phyloP scores from a whole-genome alignment of 1,140 invertebrate species.

The Heliconius melpomene region DNA sequence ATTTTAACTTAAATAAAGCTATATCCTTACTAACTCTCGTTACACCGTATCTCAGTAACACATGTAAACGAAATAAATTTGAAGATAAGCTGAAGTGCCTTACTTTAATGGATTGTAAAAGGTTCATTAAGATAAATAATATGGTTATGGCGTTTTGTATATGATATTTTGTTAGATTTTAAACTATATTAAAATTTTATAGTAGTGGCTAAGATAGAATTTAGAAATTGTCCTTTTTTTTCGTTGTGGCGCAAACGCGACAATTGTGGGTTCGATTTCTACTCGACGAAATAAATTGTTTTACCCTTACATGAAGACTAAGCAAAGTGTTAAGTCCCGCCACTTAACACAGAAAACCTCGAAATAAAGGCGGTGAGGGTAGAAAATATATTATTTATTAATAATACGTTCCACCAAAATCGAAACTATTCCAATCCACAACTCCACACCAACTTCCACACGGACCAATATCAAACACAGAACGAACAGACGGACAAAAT shows the following conservation, averaged over 20 bases:
- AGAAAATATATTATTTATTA: no score
- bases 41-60: constrained; percentile 3
- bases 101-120: constrained; percentile 20
- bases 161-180: not conserved
- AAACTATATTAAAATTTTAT: not conserved
- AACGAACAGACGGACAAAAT: constrained; percentile 39
- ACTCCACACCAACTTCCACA: not conserved
- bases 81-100: constrained; percentile 13
- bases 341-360: no score
- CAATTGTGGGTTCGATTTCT: no score
- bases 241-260: no score
- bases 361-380: no score
- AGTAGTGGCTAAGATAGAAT: not conserved
- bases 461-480: constrained; percentile 10
- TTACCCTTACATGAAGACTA: no score
- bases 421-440: not conserved
- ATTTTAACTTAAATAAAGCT: not conserved
- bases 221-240: no score
- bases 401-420: not conserved
- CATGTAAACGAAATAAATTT: constrained; percentile 18
- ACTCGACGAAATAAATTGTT: no score
- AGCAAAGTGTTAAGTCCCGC: no score
- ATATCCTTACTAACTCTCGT: not conserved
- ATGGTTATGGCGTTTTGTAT: not conserved
- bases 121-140: not conserved